Evolutionary conservation across 1,140 invertebrate species (phyloP).

Genomic region (Adoxophyes honmai): DNA sequence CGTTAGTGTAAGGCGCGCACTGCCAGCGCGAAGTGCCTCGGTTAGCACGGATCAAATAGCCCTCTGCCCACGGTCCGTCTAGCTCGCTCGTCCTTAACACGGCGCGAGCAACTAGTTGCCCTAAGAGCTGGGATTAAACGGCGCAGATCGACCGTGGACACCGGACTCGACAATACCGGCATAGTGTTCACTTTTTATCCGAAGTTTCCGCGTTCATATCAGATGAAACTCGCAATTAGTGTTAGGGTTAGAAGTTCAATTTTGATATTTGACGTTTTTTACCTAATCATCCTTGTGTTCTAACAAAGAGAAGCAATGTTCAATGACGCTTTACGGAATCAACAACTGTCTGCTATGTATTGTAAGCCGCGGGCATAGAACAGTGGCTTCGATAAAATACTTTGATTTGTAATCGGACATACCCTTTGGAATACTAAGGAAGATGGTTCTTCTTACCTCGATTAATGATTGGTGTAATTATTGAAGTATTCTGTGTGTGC

Average conservation of each 20-base stretch:
- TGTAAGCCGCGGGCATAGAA: not conserved
- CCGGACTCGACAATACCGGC: constrained; percentile 7
- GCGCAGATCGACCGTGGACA: not conserved
- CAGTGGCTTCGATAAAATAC: not conserved
- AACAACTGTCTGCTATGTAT: constrained; percentile 44
- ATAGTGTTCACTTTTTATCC: constrained; percentile 62
- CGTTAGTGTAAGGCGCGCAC: not conserved
- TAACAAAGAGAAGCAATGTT: constrained; percentile 25
- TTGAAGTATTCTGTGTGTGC: constrained; percentile 17
- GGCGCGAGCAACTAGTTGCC: too few relatives aligned
- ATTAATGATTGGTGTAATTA: not conserved
- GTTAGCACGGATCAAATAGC: not conserved
- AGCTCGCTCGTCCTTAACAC: too few relatives aligned
- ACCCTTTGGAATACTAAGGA: too few relatives aligned
- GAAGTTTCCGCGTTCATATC: constrained; percentile 56
- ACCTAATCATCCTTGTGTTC: constrained; percentile 30
- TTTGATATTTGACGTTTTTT: constrained; percentile 35
- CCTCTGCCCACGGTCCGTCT: too few relatives aligned
- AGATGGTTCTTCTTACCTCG: too few relatives aligned
- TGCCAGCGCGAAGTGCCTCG: not conserved
- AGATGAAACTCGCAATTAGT: constrained; percentile 40
- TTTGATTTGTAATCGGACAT: too few relatives aligned
- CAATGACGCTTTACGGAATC: constrained; percentile 41
- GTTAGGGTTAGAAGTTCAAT: constrained; percentile 37
- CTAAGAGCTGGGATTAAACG: too few relatives aligned